These are phyloP conservation scores for Lasiommata megera DNA, from an alignment of 2,888 invertebrate species.

Conservation along the genomic window DNA sequence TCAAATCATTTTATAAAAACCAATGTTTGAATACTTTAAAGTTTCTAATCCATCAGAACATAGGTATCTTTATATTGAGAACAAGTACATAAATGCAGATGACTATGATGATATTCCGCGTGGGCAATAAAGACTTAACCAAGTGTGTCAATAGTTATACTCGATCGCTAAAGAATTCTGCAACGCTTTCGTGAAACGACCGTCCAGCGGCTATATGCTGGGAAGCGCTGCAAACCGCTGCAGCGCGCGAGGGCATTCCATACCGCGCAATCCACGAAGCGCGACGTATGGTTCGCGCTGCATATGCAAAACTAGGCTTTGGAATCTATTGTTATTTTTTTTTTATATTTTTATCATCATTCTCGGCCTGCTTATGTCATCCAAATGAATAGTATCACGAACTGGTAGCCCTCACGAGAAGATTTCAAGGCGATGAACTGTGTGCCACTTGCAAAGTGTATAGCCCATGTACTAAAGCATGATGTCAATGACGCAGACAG, in stretches of 20 bases:
- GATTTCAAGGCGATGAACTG: no score
- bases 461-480: no score
- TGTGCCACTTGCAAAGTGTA: no score
- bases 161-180: neutral
- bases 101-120: constrained; percentile 6
- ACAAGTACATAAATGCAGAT: constrained; percentile 11
- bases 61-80: constrained; percentile 4
- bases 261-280: constrained; percentile 23
- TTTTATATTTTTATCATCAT: neutral
- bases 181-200: constrained; percentile 5
- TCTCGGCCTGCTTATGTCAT: no score
- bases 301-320: constrained; percentile 17
- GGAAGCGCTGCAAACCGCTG: constrained; percentile 8
- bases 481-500: no score
- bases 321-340: neutral
- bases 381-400: no score
- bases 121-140: constrained; percentile 10
- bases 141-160: constrained; percentile 16
- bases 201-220: constrained; percentile 8
- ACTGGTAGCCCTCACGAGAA: no score
- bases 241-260: constrained; percentile 9
- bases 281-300: constrained; percentile 9
- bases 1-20: no score
- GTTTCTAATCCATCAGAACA: neutral
- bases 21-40: no score